Conservation (phyloP, 2,113 vertebrate species). For the Orthonyx spaldingii region DNA sequence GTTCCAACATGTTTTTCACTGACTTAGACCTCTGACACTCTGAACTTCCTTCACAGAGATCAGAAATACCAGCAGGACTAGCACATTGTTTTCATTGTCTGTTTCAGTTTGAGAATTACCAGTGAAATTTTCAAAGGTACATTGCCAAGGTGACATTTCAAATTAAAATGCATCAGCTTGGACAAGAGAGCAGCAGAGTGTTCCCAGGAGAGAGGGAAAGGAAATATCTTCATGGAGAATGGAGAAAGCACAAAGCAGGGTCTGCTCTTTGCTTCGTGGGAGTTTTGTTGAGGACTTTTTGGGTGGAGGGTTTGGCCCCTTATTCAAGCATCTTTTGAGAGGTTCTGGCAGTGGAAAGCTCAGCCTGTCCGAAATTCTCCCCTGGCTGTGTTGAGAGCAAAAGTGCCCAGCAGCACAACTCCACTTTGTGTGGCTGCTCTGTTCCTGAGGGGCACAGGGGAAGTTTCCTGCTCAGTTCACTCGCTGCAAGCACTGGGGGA, state of each 20-base stretch:
- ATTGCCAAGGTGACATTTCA: background rate
- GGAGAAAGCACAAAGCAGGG: background rate
- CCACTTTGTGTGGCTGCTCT: background rate
- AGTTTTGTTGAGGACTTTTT: background rate
- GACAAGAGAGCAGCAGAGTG: background rate
- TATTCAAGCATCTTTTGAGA: background rate
- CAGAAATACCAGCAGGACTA: background rate
- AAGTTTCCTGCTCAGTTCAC: background rate
- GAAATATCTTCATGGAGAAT: background rate
- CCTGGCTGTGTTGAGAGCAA: background rate
- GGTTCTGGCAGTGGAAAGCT: background rate
- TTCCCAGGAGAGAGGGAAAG: background rate
- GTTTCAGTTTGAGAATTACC: background rate
- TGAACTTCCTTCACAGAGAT: conserved; percentile 10
- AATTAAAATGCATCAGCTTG: background rate
- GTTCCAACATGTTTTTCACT: background rate
- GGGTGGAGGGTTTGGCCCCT: background rate
- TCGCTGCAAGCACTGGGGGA: background rate
- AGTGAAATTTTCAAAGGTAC: background rate
- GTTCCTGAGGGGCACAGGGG: background rate
- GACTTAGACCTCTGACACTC: conserved; percentile 10
- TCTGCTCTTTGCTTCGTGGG: background rate
- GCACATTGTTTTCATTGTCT: conserved; percentile 4
- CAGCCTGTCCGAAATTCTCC: background rate
- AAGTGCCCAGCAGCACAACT: background rate